A percentile compares a stretch with the other conserved stretches of the same genome.
Conservation (phyloP, 2,113 vertebrate species). For the Origma solitaria region DNA sequence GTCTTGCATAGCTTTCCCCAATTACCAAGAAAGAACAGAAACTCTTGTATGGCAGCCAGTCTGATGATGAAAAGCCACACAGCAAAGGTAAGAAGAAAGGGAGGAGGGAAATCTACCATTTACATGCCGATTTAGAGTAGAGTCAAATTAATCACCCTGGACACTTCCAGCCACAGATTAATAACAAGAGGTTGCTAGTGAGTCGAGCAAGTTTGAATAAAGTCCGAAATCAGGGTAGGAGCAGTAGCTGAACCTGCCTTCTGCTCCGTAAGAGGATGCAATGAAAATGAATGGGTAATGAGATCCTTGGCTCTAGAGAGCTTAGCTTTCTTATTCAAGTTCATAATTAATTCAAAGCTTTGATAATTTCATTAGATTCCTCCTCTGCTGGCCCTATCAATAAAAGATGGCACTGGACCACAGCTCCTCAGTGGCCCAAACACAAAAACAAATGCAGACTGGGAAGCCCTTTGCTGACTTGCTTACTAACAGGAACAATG, state of each 20-base stretch:
- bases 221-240: slow-evolving; percentile 83
- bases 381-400: slow-evolving; percentile 86
- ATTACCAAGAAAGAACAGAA: slow-evolving; percentile 52
- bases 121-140: slow-evolving; percentile 10
- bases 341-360: slow-evolving; percentile 99
- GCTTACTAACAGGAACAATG: slow-evolving; percentile 69
- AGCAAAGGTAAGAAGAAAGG: not conserved
- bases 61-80: slow-evolving; percentile 23
- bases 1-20: slow-evolving; percentile 52
- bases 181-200: slow-evolving; percentile 33
- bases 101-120: slow-evolving; percentile 1
- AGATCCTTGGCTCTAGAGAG: slow-evolving; percentile 83
- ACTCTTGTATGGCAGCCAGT: slow-evolving; percentile 38
- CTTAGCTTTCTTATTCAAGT: slow-evolving; percentile 91
- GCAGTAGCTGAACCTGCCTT: slow-evolving; percentile 76
- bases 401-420: slow-evolving; percentile 92
- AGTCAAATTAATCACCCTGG: slow-evolving; percentile 67
- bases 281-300: slow-evolving; percentile 94
- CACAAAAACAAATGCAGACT: slow-evolving; percentile 55
- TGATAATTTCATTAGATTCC: slow-evolving; percentile 98
- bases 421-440: slow-evolving; percentile 78
- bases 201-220: slow-evolving; percentile 79
- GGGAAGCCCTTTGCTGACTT: slow-evolving; percentile 66
- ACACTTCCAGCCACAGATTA: slow-evolving; percentile 49
- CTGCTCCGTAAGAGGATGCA: slow-evolving; percentile 85